Base-by-base conservation (phyloP, 2,797 vertebrate genomes). In the Sebastes umbrosus region DNA sequence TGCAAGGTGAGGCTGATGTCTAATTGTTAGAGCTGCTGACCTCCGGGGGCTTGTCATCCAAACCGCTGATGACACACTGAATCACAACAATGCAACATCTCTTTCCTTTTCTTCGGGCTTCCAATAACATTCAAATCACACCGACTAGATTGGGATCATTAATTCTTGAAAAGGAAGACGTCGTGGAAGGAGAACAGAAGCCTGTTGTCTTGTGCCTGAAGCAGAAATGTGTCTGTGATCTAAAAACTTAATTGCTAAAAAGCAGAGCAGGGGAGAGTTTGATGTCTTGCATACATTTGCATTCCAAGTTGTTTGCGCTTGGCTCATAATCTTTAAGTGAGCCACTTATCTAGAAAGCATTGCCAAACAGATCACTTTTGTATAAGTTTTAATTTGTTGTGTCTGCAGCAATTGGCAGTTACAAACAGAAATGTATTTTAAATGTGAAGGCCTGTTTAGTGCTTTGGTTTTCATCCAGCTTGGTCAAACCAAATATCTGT, bases 251-350 rank as follows among this genome's bases (percentile, higher is more conserved):
- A 83, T 90, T 39, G 67, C 82, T 88, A 82, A 85, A 84, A 87
- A 86, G 79, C 85, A 68, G 43, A 88, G 36, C n/a, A 59, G 55
- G 80, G 68, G 72, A 77, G 69, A 74, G 80, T 79, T 81, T 78
- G 82, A 76, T 82, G 79, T 79, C 64, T 84, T 20, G 86, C 79
- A 91, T 90, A 79, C 68, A 92, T 91, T 86, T 80, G 75, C 90
- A 91, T 92, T 43, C 20, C n/a, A 80, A 80, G 75, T 66, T 60
- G 73, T 83, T 88, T 73, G 64, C 52, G 32, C 75, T 85, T 69
- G 27, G 12, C 82, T 88, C 69, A 34, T 80, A 69, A 77, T 88
- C 60, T 84, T 84, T 80, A 81, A 87, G 82, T 75, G 79, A 90
- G 82, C 63, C 64, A 9, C 62, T 81, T 72, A 85, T 85, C 75